phyloP scores from a whole-genome alignment of 2,797 vertebrate species.

The Gorsachius magnificus region DNA sequence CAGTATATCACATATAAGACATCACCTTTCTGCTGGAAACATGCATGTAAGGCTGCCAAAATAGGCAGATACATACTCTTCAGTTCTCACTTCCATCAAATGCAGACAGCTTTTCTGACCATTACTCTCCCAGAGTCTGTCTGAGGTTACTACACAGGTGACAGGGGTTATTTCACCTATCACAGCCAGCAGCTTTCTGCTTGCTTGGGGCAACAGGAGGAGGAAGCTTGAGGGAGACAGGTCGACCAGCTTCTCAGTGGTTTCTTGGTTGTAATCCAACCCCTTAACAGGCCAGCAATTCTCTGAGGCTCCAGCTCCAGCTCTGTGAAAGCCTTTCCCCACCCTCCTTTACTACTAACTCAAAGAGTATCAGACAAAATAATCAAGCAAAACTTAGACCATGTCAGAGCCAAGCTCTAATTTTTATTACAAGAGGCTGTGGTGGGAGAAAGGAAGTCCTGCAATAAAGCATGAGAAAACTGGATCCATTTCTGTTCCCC shows the following conservation, averaged over 20 bases:
- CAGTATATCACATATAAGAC: not conserved
- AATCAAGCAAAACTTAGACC: not conserved
- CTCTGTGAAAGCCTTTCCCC: not conserved
- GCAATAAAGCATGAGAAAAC: not conserved
- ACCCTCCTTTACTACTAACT: not conserved
- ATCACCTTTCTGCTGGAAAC: not conserved
- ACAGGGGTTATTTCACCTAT: not conserved
- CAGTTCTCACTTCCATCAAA: not conserved
- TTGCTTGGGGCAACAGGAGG: not conserved
- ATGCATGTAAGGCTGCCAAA: not conserved
- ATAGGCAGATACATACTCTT: not conserved
- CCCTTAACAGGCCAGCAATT: not conserved
- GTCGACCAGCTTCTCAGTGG: not conserved
- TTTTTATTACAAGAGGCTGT: not conserved
- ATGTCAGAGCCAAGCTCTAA: not conserved
- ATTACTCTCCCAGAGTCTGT: not conserved
- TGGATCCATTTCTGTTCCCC: not conserved
- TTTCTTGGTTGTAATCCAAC: constrained; percentile 9
- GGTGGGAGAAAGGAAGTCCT: not conserved
- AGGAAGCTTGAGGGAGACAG: not conserved
- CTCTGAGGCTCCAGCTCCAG: not conserved
- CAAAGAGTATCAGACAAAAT: not conserved
- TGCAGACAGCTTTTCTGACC: not conserved
- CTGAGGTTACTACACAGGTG: not conserved
- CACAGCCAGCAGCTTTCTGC: not conserved